These are phyloP conservation scores for Caloenas nicobarica DNA, from an alignment of 2,113 vertebrate genomes.

Conservation along the genomic window DNA sequence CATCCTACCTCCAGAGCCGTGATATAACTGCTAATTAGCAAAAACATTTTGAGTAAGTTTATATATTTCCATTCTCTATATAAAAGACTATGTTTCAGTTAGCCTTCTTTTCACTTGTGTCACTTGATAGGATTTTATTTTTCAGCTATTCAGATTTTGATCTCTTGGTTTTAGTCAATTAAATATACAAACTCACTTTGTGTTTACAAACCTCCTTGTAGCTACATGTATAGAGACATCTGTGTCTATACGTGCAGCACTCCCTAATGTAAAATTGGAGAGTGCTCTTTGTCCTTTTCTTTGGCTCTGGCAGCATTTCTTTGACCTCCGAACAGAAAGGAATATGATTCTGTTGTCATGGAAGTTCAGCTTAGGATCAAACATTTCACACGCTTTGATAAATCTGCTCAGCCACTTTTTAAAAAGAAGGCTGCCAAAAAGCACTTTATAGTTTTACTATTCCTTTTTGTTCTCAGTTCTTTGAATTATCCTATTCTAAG, in stretches of 20 bases:
- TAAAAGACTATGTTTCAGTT: neutral
- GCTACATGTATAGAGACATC: neutral
- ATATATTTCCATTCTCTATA: neutral
- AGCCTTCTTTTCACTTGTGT: neutral
- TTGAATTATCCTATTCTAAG: conserved; percentile 22
- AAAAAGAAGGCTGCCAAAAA: conserved; percentile 4
- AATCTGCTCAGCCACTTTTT: conserved; percentile 8
- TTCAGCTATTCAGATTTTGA: neutral
- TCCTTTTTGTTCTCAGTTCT: conserved; percentile 29
- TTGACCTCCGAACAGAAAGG: neutral
- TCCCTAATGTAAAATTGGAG: neutral
- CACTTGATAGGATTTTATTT: neutral
- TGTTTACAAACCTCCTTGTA: neutral
- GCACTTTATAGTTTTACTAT: neutral
- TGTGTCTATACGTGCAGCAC: neutral
- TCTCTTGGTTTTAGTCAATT: neutral
- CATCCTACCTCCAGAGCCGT: neutral
- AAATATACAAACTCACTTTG: neutral
- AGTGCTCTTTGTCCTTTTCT: conserved; percentile 10
- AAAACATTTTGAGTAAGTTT: neutral
- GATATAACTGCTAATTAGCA: neutral
- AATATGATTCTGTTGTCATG: conserved; percentile 28
- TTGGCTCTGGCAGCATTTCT: neutral
- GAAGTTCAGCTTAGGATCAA: conserved; percentile 53
- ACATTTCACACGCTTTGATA: conserved; percentile 31